These are phyloP conservation scores for Xenotilapia leptura DNA, from an alignment of 2,113 vertebrate genomes.

Conservation along the genomic window DNA sequence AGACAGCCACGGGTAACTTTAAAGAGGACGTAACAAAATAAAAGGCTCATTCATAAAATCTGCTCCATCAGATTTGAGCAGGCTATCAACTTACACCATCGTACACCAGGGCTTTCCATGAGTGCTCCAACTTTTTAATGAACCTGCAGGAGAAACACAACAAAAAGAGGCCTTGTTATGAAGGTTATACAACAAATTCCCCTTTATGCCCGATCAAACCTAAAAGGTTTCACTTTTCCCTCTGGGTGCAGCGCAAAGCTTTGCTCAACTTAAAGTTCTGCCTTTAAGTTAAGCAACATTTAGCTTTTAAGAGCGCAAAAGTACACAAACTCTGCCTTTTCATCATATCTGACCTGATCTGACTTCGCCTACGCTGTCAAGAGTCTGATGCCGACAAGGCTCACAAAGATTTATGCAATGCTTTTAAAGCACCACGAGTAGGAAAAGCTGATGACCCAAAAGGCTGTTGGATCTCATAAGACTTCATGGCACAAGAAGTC, in stretches of 20 bases:
- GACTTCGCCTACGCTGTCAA: neutral
- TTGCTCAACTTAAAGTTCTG: neutral
- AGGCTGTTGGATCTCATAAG: neutral
- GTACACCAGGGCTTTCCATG: constrained; percentile 98
- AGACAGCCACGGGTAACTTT: neutral
- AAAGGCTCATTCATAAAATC: constrained; percentile 34
- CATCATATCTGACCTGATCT: neutral
- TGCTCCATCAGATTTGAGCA: neutral
- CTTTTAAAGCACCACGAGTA: neutral
- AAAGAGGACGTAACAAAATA: neutral
- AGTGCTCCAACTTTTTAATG: constrained; percentile 98
- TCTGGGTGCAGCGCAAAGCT: neutral
- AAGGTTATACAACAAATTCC: neutral
- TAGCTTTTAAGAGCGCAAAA: neutral
- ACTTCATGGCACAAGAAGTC: neutral
- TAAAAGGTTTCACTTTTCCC: neutral
- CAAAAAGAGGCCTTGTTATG: constrained; percentile 3
- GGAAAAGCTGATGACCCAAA: neutral
- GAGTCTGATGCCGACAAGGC: neutral
- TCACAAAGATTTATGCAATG: neutral
- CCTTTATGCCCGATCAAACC: neutral
- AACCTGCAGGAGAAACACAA: constrained; percentile 72
- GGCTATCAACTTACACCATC: constrained; percentile 82
- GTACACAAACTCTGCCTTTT: neutral
- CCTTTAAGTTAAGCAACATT: neutral